Base-by-base conservation (phyloP, 2,888 invertebrate genomes). In the Acanthopleura granulata region DNA sequence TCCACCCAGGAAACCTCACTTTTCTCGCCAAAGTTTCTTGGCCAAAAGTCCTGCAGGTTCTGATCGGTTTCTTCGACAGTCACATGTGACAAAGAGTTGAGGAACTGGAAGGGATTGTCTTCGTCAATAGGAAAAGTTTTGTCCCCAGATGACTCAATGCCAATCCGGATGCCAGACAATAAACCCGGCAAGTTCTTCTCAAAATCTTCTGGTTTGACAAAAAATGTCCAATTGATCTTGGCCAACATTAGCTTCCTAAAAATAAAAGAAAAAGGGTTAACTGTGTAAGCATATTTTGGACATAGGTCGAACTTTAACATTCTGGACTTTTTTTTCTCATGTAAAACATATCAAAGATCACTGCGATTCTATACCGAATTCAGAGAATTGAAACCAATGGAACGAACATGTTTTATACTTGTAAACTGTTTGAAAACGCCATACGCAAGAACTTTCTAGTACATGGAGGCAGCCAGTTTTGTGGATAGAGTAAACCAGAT, bases 211-310 rank as follows among this genome's bases (percentile, higher is more conserved):
- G 78, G 76, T 62, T 83, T 84, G 29, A 81, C 77, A 62, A 87
- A 85, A 75, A 87, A 87, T 40, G 82, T 83, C 87, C 87, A 87
- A 75, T 87, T 87, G 72, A 87, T 86, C 73, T 85, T 85, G 16
- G 87, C 86, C 75, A 87, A 72, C 80, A 87, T 87, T 62, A 87
- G 77, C 61, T 84, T 83, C 76, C 87, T 87, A 57, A n/a, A n/a
- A 57, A 57, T 9, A 18, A 57, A 6, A 22, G 3, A n/a, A 6
- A 3, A 40, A n/a, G n/a, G n/a, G n/a, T n/a, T n/a, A n/a, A n/a
- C n/a, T n/a, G n/a, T n/a, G n/a, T n/a, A n/a, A n/a, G n/a, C n/a
- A n/a, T n/a, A n/a, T n/a, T n/a, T n/a, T n/a, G n/a, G n/a, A n/a
- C n/a, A n/a, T n/a, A n/a, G n/a, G n/a, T n/a, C n/a, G n/a, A n/a